phyloP scores from a whole-genome alignment of 2,113 vertebrate genomes.

The Takifugu flavidus region DNA sequence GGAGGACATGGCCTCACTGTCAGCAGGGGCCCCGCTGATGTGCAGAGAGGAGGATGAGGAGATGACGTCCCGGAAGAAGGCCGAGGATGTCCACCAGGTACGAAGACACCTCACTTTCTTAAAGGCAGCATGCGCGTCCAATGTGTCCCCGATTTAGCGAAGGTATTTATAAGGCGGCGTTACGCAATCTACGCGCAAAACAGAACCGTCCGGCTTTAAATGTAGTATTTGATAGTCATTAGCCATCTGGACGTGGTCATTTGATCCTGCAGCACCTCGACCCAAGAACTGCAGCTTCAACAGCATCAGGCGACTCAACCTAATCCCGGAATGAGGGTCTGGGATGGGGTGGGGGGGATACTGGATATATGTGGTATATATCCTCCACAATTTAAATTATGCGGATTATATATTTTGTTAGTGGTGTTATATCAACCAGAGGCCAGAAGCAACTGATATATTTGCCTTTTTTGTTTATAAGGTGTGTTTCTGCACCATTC shows the following conservation, averaged over 20 bases:
- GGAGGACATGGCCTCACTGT: not conserved
- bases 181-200: conserved; percentile 36
- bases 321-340: conserved; percentile 46
- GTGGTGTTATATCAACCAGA: too few species aligned
- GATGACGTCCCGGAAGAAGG: not conserved
- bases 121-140: not conserved
- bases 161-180: not conserved
- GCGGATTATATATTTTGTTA: too few species aligned
- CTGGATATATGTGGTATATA: too few species aligned
- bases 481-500: not conserved
- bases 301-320: conserved; percentile 52
- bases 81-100: conserved; percentile 52
- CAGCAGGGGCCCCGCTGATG: not conserved
- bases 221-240: conserved; percentile 62
- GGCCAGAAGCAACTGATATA: too few species aligned
- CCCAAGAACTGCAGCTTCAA: conserved; percentile 62
- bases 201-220: conserved; percentile 36
- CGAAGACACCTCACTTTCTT: conserved; percentile 11
- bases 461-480: not conserved
- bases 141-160: not conserved
- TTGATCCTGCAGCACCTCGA: conserved; percentile 72
- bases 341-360: conserved; percentile 10
- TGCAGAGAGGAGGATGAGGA: conserved; percentile 14
- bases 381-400: too few species aligned
- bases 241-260: conserved; percentile 78